Base-by-base conservation (phyloP, 2,888 invertebrate genomes). In the Brachycybe producta region DNA sequence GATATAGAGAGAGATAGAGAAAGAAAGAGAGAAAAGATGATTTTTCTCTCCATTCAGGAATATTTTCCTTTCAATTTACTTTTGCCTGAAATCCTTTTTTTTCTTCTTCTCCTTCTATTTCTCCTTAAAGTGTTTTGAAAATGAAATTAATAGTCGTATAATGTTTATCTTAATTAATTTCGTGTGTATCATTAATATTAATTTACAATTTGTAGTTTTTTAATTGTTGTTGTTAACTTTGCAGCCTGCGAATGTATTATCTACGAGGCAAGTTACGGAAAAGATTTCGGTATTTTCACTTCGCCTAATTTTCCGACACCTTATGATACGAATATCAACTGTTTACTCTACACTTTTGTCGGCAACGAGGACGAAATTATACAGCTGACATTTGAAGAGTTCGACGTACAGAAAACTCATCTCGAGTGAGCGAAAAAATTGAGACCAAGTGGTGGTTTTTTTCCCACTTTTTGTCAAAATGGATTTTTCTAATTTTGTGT, bases 211-310 rank as follows among this genome's bases (percentile, higher is more conserved):
- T n/a, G n/a, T n/a, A n/a, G n/a, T n/a, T n/a, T n/a, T n/a, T n/a
- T n/a, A n/a, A n/a, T n/a, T n/a, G n/a, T n/a, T n/a, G n/a, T n/a
- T n/a, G n/a, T n/a, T n/a, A n/a, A 15, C 19, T 36, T 47, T 35
- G 24, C 75, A 87, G 86, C 83, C 69, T 88, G 88, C 68, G 76
- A 81, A 62, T 88, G 88, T 67, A 72, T 86, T 59, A 77, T 80
- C 55, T 87, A 79, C 72, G 81, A 84, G 61, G 81, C 80, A 57
- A 80, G 82, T 55, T 81, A 79, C 65, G 80, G 81, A 60, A 81
- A 79, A 68, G 80, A 80, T 64, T 78, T 77, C 57, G 87, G 85
- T 56, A 77, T 76, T 41, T 87, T 87, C 73, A 81, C 78, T 64
- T 84, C 84, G 59, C 87, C 87, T 17, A 82, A 85, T 70, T 85